Base-by-base conservation (phyloP, 2,113 vertebrate genomes). In the Entelurus aequoreus region DNA sequence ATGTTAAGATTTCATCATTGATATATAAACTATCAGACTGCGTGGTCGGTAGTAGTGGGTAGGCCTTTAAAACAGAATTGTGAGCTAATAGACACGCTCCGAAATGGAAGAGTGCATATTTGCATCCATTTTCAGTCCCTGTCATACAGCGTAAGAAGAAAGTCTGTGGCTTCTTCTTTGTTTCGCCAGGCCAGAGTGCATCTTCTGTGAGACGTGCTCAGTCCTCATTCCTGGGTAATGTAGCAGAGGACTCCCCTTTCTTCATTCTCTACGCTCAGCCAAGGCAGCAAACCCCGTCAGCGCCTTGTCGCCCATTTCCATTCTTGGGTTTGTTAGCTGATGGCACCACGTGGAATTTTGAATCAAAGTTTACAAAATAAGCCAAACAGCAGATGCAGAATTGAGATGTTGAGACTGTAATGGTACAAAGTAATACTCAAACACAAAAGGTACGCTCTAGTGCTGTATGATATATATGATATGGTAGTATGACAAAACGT, bases 211-310 rank as follows among this genome's bases (percentile, higher is more conserved):
- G 81, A 83, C 64, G 62, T 71, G 64, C 79, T 78, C 59, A 67
- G 68, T 62, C 64, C 63, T 83, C 84, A 88, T 87, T 89, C 87
- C 86, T 65, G 69, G 79, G 65, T 85, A 88, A 87, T 86, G 78
- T 85, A 85, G 66, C 85, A 87, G 81, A 83, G 84, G 74, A 83
- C 80, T 83, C 71, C 69, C 71, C 66, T 69, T 77, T 82, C 78
- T 81, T 86, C 79, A 69, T 78, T 76, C 67, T 69, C 60, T 75
- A 72, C 55, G 40, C 72, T 79, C 72, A 72, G 67, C 71, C 56
- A 60, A 72, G 72, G 72, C 82, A 75, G 66, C 57, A 62, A 65
- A 57, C 60, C 66, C 71, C 50, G 40, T 44, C 49, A 49, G 38
- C 60, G 57, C 65, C 65, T 73, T 71, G 42, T 74, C 6, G 19